Evolutionary conservation across 2,797 vertebrate genomes (phyloP).

Genomic region (Gadopsis bispinosus): DNA sequence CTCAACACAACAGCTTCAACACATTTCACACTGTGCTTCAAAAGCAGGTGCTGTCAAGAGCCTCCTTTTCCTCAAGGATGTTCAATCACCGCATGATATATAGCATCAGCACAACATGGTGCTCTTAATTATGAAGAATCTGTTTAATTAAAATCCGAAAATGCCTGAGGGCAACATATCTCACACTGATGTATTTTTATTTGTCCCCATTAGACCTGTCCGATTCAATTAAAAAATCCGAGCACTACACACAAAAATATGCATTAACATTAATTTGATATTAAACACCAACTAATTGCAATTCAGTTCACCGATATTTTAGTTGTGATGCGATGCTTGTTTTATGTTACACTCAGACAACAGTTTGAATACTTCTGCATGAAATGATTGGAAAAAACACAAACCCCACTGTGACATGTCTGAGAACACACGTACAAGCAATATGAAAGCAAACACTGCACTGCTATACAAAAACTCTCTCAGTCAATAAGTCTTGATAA

Average conservation of each 20-base stretch:
- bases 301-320: constrained; percentile 16
- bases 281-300: constrained; percentile 19
- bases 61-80: constrained; percentile 39
- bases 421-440: constrained; percentile 37
- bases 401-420: constrained; percentile 12
- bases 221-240: constrained; percentile 42
- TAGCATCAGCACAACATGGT: constrained; percentile 24
- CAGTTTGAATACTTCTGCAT: constrained; percentile 27
- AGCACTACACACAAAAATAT: constrained; percentile 49
- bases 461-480: constrained; percentile 32
- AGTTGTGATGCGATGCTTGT: constrained; percentile 27
- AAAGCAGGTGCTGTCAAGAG: constrained; percentile 43
- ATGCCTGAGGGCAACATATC: constrained; percentile 38
- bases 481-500: constrained; percentile 10
- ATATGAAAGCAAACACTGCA: constrained; percentile 35
- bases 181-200: constrained; percentile 41
- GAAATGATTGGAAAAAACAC: constrained; percentile 12
- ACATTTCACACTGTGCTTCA: constrained; percentile 38
- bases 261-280: constrained; percentile 13
- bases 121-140: constrained; percentile 45
- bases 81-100: constrained; percentile 47
- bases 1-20: constrained; percentile 47
- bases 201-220: constrained; percentile 41
- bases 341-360: constrained; percentile 51
- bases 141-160: constrained; percentile 54